phyloP scores from a whole-genome alignment of 2,113 vertebrate genomes.

The Tor tambroides region DNA sequence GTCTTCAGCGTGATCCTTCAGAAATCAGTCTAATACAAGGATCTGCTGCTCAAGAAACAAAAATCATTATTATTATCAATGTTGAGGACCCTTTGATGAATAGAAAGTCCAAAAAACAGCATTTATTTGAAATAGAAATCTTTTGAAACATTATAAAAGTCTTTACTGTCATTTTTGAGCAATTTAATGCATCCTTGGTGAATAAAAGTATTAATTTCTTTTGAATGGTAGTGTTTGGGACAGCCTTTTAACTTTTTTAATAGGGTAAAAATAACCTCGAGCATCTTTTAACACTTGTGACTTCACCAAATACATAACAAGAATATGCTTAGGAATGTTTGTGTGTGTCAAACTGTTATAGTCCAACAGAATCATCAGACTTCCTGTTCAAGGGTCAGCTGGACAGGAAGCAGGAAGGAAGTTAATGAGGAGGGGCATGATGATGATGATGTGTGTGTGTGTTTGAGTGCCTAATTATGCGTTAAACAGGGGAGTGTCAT shows the following conservation, averaged over 20 bases:
- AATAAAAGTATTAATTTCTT: neutral
- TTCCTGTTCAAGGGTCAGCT: constrained; percentile 71
- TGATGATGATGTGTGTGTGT: too few relatives aligned
- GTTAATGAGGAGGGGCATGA: constrained; percentile 48
- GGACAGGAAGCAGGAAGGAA: constrained; percentile 75
- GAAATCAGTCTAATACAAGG: too few relatives aligned
- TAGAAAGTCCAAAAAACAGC: neutral
- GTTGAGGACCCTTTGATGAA: neutral
- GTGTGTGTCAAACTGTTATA: neutral
- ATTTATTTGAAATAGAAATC: neutral
- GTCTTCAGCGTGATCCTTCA: too few relatives aligned
- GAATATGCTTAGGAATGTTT: neutral
- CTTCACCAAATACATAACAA: neutral
- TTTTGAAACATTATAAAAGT: neutral
- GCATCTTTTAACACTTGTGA: neutral
- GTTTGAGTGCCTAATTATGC: neutral
- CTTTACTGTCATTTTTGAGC: neutral
- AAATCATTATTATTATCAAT: too few relatives aligned
- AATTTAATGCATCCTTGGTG: neutral
- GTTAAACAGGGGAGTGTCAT: neutral
- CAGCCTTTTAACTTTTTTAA: neutral
- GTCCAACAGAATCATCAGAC: constrained; percentile 53
- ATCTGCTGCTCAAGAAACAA: too few relatives aligned
- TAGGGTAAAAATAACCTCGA: neutral
- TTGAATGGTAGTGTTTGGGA: neutral